These are phyloP conservation scores for Numenius arquata DNA, from an alignment of 2,113 vertebrate genomes.

Conservation along the genomic window DNA sequence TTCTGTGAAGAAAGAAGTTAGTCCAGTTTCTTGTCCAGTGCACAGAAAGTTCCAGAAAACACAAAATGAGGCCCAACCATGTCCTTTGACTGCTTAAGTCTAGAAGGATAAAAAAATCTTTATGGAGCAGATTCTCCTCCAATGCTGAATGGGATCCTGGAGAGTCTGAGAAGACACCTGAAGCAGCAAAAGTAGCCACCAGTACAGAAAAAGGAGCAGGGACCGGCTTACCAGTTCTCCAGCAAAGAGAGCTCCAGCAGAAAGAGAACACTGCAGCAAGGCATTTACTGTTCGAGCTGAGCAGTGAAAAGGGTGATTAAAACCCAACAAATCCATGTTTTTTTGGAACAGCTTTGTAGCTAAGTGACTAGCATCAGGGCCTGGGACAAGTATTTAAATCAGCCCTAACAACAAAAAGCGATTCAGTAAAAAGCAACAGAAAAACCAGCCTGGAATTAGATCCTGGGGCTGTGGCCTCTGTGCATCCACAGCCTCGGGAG, in stretches of 20 bases:
- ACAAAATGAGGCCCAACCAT: background rate
- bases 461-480: background rate
- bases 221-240: background rate
- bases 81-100: background rate
- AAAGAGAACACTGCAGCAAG: background rate
- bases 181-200: background rate
- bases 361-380: background rate
- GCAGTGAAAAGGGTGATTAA: background rate
- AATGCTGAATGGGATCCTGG: background rate
- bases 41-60: background rate
- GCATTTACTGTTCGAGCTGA: background rate
- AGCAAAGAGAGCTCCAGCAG: background rate
- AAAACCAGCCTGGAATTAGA: background rate
- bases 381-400: background rate
- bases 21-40: background rate
- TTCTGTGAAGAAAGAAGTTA: background rate
- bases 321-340: background rate
- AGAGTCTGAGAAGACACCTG: background rate
- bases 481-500: background rate
- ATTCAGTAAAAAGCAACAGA: background rate
- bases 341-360: background rate
- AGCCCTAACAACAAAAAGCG: background rate
- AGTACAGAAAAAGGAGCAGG: background rate
- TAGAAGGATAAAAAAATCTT: background rate
- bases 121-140: background rate